Conservation (phyloP, 2,797 vertebrate genomes). For the Psittacula echo region DNA sequence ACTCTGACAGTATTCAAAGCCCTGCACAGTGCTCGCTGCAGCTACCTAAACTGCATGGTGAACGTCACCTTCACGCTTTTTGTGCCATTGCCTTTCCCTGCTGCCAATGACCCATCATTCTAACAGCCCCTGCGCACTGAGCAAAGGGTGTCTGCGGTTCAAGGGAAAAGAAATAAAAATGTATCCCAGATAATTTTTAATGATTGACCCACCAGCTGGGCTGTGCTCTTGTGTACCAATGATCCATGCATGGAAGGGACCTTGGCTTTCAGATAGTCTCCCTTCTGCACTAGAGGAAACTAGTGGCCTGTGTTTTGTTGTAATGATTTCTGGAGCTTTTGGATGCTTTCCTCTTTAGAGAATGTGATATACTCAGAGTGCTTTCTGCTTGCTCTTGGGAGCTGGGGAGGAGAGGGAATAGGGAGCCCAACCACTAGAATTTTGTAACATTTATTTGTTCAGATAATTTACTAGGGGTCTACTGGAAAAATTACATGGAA, state of each 20-base stretch:
- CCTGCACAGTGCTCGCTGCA: not conserved
- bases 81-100: not conserved
- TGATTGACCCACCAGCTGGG: not conserved
- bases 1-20: not conserved
- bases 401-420: not conserved
- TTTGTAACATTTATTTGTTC: conserved; percentile 43
- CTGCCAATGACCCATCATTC: not conserved
- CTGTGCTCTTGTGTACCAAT: not conserved
- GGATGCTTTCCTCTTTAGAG: conserved; percentile 3
- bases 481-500: conserved; percentile 27
- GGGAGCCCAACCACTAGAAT: not conserved
- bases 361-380: not conserved
- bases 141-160: not conserved
- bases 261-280: not conserved
- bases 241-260: accelerated
- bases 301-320: not conserved
- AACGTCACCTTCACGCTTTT: accelerated
- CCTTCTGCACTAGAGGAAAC: not conserved
- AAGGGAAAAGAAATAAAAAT: not conserved
- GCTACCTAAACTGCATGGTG: not conserved
- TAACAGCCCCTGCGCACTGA: not conserved
- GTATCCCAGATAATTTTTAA: not conserved
- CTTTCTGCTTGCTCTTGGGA: not conserved
- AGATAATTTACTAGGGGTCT: not conserved
- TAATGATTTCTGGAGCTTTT: conserved; percentile 46